phyloP scores from a whole-genome alignment of 2,888 invertebrate genomes.

The Notodonta ziczac region DNA sequence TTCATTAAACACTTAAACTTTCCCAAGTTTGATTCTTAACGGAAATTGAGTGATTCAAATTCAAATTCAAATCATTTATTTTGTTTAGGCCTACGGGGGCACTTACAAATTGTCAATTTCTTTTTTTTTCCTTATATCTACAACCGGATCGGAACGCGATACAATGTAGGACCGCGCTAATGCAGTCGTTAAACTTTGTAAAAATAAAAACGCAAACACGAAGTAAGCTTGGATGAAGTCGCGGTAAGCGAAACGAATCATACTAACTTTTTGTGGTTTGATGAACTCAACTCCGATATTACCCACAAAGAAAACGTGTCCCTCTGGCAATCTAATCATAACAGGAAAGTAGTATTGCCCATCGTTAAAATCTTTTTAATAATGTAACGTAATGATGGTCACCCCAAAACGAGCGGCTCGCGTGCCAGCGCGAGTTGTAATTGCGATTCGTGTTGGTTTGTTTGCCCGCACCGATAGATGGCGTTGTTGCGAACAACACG shows the following conservation, averaged over 20 bases:
- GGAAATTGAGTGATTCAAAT: no score
- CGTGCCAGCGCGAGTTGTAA: conserved; percentile 50
- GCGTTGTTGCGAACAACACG: conserved; percentile 46
- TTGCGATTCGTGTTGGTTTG: conserved; percentile 49
- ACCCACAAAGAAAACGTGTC: not conserved
- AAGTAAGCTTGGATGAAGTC: no score
- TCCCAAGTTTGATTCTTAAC: no score
- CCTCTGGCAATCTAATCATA: not conserved
- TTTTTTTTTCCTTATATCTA: no score
- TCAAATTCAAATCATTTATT: no score
- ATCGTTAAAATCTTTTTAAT: not conserved
- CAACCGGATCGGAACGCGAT: no score
- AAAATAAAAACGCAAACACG: no score
- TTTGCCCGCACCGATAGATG: conserved; percentile 49
- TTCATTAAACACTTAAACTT: no score
- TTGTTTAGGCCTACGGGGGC: no score
- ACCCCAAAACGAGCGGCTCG: conserved; percentile 44
- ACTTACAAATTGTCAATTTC: no score
- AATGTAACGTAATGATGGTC: conserved; percentile 13
- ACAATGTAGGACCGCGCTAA: no score
- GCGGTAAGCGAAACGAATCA: not conserved
- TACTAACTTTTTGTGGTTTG: not conserved
- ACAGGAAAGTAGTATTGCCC: not conserved
- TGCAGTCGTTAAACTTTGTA: no score
- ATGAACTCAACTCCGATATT: not conserved